Evolutionary conservation across 2,113 vertebrate genomes (phyloP), one percentile per base, ranked within the genome.

Genomic region (Malurus elegans): DNA sequence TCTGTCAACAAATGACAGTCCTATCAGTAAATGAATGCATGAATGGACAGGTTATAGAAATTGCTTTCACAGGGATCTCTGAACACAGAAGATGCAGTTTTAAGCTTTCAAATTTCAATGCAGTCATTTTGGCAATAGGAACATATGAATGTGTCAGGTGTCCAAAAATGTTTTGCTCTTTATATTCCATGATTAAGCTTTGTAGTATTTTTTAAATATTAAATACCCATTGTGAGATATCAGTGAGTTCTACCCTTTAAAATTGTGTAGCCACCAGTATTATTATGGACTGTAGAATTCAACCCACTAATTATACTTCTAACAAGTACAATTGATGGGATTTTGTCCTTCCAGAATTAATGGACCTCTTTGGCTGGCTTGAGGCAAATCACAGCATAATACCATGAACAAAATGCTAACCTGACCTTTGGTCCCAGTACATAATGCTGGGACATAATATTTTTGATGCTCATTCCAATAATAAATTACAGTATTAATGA

Each of bases 331-430:
- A 34, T 67, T 85, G 70, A 92, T 96, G 62, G 61, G 62, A 25
- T 88, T 90, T 92, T 96, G 62, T 29, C 65, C 53, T 90, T 97
- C 96, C 51, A 90, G 85, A 96, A 95, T 97, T 95, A 96, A 94
- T 86, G 70, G 90, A 53, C 26, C 36, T 95, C 61, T 97, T 95
- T 94, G 57, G 95, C 79, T 96, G 94, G 53, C 56, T 78, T 1
- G 19, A 91, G 70, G 74, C 51, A 74, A 38, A 88, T 73, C 44
- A 72, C 61, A 83, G 82, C 83, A 93, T 88, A 90, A 87, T 95
- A 73, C 54, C 50, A 73, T 34, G 48, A 78, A 47, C 40, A 88
- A 96, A 97, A 85, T 90, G 91, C 81, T 97, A 91, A 95, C 73
- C 58, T 86, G 81, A 86, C 45, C 88, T 57, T 60, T 89, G 94